Conservation (phyloP, 2,113 vertebrate genomes). For the Nematolebias whitei region DNA sequence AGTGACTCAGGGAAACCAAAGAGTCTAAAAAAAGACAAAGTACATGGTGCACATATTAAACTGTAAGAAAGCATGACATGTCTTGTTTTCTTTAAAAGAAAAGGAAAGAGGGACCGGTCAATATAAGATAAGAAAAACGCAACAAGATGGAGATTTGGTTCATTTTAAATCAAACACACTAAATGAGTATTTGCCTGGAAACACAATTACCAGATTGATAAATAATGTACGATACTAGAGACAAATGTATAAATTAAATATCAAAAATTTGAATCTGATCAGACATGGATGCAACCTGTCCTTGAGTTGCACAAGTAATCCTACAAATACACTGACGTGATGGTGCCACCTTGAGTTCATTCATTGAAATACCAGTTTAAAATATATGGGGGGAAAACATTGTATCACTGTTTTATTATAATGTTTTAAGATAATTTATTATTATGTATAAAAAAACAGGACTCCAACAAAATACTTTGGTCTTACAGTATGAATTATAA, state of each 20-base stretch:
- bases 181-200: background rate
- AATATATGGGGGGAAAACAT: background rate
- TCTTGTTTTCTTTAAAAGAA: background rate
- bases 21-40: background rate
- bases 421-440: too few species aligned
- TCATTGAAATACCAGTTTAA: background rate
- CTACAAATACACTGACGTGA: background rate
- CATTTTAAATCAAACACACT: background rate
- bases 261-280: conserved; percentile 4
- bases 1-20: conserved; percentile 1
- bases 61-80: background rate
- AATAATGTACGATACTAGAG: too few species aligned
- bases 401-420: too few species aligned
- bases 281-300: conserved; percentile 8
- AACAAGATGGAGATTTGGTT: background rate
- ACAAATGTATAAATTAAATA: too few species aligned
- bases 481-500: too few species aligned
- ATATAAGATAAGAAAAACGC: background rate
- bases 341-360: conserved; percentile 40
- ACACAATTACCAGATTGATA: background rate
- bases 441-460: too few species aligned
- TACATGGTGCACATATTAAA: background rate
- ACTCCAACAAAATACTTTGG: too few species aligned
- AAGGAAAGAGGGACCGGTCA: background rate
- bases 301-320: conserved; percentile 34